A percentile compares a stretch with the other conserved stretches of the same genome.
phyloP scores from a whole-genome alignment of 2,113 vertebrate genomes.

The Perca flavescens region DNA sequence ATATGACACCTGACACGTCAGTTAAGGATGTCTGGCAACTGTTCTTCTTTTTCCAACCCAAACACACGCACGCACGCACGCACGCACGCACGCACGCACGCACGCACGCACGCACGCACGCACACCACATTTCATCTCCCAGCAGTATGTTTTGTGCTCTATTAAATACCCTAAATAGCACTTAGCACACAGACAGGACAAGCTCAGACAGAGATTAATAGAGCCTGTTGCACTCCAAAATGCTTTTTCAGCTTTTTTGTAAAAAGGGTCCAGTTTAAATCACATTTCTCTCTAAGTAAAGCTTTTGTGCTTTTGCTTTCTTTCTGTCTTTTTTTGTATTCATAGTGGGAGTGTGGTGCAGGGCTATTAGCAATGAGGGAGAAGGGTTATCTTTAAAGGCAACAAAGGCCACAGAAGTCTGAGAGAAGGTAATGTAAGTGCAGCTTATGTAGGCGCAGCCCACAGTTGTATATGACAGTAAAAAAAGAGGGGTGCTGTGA shows the following conservation, averaged over 20 bases:
- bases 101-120: background rate
- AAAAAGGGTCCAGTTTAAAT: background rate
- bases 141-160: conserved; percentile 22
- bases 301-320: conserved; percentile 22
- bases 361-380: background rate
- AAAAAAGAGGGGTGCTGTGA: background rate
- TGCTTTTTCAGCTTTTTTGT: conserved; percentile 8
- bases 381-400: conserved; percentile 11
- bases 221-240: conserved; percentile 19
- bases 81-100: too few relatives aligned
- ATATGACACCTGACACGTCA: conserved; percentile 40
- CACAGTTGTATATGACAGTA: conserved; percentile 5
- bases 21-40: conserved; percentile 44
- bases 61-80: too few relatives aligned
- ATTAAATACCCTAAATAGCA: conserved; percentile 45
- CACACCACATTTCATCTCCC: conserved; percentile 12
- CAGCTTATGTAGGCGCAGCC: background rate
- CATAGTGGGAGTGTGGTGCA: background rate
- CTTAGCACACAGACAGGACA: conserved; percentile 14
- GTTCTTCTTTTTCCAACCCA: background rate
- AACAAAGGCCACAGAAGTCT: background rate
- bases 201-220: conserved; percentile 50
- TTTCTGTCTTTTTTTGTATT: background rate
- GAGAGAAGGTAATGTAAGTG: background rate
- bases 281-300: background rate